Base-by-base conservation (phyloP, 2,888 invertebrate genomes). In the Rapana venosa region DNA sequence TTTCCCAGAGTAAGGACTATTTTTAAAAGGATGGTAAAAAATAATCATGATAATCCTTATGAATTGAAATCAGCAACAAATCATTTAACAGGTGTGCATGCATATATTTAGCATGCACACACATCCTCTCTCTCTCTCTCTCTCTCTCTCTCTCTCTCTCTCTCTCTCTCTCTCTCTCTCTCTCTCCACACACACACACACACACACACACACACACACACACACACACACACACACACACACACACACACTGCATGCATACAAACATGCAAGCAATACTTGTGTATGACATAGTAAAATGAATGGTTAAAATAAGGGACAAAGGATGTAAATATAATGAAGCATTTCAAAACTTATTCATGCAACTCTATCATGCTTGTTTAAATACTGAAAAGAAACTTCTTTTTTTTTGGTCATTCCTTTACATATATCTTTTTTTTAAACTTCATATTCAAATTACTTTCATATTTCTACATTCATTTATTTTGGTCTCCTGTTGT, bases 1-100 rank as follows among this genome's bases (percentile, higher is more conserved):
- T 47, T 83, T 83, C 81, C 81, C 81, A 5, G 81, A 83, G 81
- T 47, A 47, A 26, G 81, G 81, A 83, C 81, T 83, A 36, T 22
- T n/a, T n/a, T 8, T 5, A 66, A 66, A 66, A 66, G 13, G 66
- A 66, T 66, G 66, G 13, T 66, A 66, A 66, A 66, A 66, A 66
- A 66, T 66, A 66, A 47, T 47, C 47, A 47, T 47, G 47, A 47
- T 47, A 47, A 47, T 47, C 47, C 66, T 22, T 17, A 66, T 66
- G 66, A 66, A 66, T 22, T 66, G 6, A 66, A 66, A 66, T 47
- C 66, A 66, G 20, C 17, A 66, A 66, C 13, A 66, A 2, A 66
- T 26, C 17, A 66, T 66, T 66, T 66, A 26, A 66, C 1, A 26
- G 26, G 26, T 22, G 66, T 26, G 26, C 66, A 66, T 26, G 26